Percentiles rank a stretch among this genome's conserved stretches.
Evolutionary conservation across 2,113 vertebrate genomes (phyloP).

Genomic region (Bos indicus): DNA sequence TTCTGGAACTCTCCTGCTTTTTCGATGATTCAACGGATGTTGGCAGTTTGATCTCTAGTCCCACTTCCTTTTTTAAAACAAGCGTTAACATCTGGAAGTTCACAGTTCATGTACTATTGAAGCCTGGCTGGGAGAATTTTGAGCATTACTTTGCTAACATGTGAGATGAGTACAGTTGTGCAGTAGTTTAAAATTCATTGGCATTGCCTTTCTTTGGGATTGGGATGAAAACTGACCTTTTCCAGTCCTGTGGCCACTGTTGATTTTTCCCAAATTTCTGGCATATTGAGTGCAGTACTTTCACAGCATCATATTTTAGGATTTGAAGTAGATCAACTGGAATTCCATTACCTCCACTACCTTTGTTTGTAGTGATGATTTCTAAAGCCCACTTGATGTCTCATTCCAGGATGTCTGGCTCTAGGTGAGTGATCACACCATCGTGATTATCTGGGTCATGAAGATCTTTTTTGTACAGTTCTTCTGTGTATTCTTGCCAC

Average conservation of each 20-base stretch:
- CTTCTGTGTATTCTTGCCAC: not conserved
- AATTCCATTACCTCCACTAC: not conserved
- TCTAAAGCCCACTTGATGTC: not conserved
- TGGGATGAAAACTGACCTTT: not conserved
- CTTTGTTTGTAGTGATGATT: not conserved
- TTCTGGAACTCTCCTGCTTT: not conserved
- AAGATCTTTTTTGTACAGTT: not conserved
- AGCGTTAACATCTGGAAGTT: not conserved
- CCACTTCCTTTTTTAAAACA: not conserved
- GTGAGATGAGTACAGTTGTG: not conserved
- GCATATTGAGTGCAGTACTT: not conserved
- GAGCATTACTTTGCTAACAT: not conserved
- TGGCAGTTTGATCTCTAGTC: not conserved
- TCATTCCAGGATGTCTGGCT: not conserved
- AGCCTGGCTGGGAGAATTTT: not conserved
- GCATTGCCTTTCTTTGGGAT: not conserved
- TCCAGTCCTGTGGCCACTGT: not conserved
- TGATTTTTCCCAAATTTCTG: not conserved
- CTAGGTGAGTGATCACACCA: not conserved
- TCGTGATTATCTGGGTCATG: not conserved
- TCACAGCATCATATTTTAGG: not conserved
- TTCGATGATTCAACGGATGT: fast-evolving
- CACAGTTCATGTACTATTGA: not conserved
- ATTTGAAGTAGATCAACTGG: not conserved
- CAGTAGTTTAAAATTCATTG: not conserved